Conservation (phyloP, 2,888 invertebrate species). For the Cosmorhoe ocellata region DNA sequence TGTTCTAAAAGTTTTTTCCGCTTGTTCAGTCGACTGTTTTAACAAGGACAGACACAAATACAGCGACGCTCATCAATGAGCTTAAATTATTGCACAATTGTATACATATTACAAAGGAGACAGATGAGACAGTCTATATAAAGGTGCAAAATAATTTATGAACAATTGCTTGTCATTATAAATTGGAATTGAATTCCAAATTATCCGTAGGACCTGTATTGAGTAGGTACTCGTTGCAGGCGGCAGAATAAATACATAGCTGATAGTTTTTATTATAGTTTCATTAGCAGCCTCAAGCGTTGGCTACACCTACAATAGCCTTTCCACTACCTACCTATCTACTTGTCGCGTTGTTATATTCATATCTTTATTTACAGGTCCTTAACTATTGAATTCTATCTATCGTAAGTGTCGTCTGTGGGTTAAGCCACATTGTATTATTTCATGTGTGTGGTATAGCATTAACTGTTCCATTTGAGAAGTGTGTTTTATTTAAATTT, state of each 20-base stretch:
- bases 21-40: too few relatives aligned
- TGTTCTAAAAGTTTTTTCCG: too few relatives aligned
- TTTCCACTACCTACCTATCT: not conserved
- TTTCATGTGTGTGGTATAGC: too few relatives aligned
- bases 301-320: not conserved
- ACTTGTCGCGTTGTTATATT: not conserved
- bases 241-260: constrained; percentile 19
- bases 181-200: constrained; percentile 31
- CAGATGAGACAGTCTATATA: constrained; percentile 19
- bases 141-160: constrained; percentile 32
- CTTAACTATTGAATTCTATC: constrained; percentile 12
- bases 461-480: too few relatives aligned
- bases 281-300: not conserved
- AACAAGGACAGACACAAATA: too few relatives aligned
- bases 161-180: constrained; percentile 27
- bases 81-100: too few relatives aligned
- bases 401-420: constrained; percentile 22
- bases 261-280: constrained; percentile 4
- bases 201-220: constrained; percentile 25
- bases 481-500: too few relatives aligned
- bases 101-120: not conserved
- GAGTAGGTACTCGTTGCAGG: constrained; percentile 16
- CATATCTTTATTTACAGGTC: constrained; percentile 18
- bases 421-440: not conserved
- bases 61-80: too few relatives aligned